Percentiles rank a stretch among this genome's conserved stretches.
Conservation (phyloP, 2,113 vertebrate genomes). For the Hippopotamus amphibius region DNA sequence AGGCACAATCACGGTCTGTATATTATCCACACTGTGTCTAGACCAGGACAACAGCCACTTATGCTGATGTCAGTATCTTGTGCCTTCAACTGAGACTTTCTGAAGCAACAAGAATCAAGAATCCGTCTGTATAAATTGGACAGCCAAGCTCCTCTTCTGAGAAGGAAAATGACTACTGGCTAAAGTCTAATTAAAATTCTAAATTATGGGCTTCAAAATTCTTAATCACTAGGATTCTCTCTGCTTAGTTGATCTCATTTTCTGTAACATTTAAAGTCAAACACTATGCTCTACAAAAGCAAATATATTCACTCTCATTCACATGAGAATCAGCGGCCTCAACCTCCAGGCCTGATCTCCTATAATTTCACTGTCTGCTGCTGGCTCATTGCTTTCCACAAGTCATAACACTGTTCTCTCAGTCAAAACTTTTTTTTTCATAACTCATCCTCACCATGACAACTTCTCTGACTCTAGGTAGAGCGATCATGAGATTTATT, state of each 20-base stretch:
- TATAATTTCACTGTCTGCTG: neutral
- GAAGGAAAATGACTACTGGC: constrained; percentile 73
- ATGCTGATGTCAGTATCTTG: neutral
- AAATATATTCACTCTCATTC: constrained; percentile 67
- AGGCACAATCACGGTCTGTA: neutral
- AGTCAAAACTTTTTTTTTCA: neutral
- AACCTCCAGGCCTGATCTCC: neutral
- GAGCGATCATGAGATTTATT: neutral
- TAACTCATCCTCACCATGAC: neutral
- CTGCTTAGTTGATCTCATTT: constrained; percentile 80
- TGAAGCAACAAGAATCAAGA: constrained; percentile 55
- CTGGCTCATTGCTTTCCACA: neutral
- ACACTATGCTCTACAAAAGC: constrained; percentile 67
- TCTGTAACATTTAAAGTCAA: constrained; percentile 79
- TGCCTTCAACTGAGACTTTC: neutral
- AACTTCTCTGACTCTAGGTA: neutral
- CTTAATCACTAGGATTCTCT: constrained; percentile 81
- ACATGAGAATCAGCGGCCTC: constrained; percentile 11
- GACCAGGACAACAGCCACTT: neutral
- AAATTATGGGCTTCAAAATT: constrained; percentile 79
- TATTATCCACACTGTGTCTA: neutral
- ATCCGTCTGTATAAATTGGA: constrained; percentile 54
- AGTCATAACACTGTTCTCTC: neutral
- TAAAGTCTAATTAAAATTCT: constrained; percentile 81
- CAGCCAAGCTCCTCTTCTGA: constrained; percentile 55